Conservation (phyloP, 2,888 invertebrate species). For the Pristionchus maxplancki region DNA sequence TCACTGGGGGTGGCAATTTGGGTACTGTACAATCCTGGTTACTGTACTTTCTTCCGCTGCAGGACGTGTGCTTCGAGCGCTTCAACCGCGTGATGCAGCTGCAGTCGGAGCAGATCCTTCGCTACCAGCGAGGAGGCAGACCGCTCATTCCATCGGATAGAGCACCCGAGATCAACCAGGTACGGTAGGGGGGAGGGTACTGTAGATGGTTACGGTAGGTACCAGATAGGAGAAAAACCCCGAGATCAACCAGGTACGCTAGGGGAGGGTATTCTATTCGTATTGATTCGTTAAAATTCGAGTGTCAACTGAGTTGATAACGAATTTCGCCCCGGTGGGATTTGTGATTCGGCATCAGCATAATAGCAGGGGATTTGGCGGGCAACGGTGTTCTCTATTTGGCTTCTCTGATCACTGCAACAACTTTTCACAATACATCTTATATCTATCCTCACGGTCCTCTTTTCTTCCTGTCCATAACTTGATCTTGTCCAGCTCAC, state of each 20-base stretch:
- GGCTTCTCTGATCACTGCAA: too few species aligned
- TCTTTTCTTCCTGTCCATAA: too few species aligned
- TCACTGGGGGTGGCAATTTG: neutral
- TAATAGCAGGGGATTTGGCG: too few species aligned
- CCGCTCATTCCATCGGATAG: conserved; percentile 88
- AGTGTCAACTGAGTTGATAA: too few species aligned
- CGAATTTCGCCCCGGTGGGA: neutral
- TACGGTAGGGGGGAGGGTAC: conserved; percentile 7
- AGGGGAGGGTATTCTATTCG: too few species aligned
- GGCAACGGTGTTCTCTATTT: too few species aligned
- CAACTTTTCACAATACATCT: too few species aligned
- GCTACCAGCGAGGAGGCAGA: conserved; percentile 64
- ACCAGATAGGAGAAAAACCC: too few species aligned
- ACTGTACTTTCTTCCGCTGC: conserved; percentile 79
- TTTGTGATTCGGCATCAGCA: neutral
- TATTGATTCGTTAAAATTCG: neutral
- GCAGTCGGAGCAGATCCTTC: conserved; percentile 86
- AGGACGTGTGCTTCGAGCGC: conserved; percentile 86
- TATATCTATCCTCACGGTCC: too few species aligned
- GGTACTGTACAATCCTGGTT: neutral
- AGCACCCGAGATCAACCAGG: conserved; percentile 58
- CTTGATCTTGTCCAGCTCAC: too few species aligned
- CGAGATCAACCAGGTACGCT: too few species aligned
- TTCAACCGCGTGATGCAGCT: conserved; percentile 85
- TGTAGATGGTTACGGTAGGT: neutral